Percentiles rank a stretch among this genome's conserved stretches.
phyloP scores from a whole-genome alignment of 2,113 vertebrate genomes.

The Peromyscus leucopus region DNA sequence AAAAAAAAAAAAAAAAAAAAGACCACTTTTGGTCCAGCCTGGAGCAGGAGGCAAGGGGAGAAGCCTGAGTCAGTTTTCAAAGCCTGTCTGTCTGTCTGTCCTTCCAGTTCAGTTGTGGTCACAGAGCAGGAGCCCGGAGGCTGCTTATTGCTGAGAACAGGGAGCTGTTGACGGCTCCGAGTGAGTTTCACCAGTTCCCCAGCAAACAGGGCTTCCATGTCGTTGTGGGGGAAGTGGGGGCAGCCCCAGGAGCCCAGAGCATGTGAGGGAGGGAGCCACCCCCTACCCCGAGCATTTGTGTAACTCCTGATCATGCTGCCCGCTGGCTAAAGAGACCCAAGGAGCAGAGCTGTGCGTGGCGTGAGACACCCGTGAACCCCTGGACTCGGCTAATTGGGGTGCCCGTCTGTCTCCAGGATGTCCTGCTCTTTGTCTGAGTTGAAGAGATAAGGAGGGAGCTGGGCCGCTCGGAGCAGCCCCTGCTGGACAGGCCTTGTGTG shows the following conservation, averaged over 20 bases:
- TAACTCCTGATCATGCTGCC: conserved; percentile 83
- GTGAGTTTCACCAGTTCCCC: conserved; percentile 38
- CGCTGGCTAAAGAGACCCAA: conserved; percentile 2
- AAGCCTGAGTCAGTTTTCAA: not conserved
- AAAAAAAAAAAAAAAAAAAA: too few relatives aligned
- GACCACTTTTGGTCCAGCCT: not conserved
- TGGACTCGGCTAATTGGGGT: conserved; percentile 86
- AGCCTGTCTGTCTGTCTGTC: not conserved
- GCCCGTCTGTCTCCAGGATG: conserved; percentile 71
- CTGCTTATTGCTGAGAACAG: not conserved
- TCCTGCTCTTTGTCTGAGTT: conserved; percentile 76
- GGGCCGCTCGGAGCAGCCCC: conserved; percentile 74
- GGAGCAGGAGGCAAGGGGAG: not conserved
- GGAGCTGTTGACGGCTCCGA: not conserved
- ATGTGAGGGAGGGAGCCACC: conserved; percentile 86
- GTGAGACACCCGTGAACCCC: conserved; percentile 60
- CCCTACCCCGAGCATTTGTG: conserved; percentile 84
- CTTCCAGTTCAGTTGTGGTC: not conserved
- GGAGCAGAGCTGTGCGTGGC: rapidly evolving
- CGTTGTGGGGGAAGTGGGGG: conserved; percentile 84
- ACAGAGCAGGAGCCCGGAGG: not conserved
- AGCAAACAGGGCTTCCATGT: conserved; percentile 84
- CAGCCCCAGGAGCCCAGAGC: conserved; percentile 76
- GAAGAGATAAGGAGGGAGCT: conserved; percentile 85
- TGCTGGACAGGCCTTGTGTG: not conserved